phyloP scores from a whole-genome alignment of 2,888 invertebrate species.

The Acrocyrtus sp. region DNA sequence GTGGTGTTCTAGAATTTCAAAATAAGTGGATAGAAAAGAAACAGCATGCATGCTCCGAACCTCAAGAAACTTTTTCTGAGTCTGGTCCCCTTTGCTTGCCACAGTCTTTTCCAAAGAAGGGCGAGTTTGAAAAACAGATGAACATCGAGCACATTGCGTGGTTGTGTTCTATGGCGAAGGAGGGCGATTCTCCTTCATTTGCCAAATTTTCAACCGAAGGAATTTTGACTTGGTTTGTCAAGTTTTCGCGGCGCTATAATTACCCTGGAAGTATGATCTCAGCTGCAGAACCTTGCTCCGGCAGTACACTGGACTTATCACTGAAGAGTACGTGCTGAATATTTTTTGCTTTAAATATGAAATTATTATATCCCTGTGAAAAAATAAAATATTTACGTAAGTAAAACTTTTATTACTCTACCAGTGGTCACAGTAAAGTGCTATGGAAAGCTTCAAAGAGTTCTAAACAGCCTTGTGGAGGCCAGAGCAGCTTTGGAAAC shows the following conservation, averaged over 20 bases:
- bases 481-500: background rate
- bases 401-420: background rate
- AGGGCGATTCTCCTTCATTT: background rate
- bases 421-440: background rate
- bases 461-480: background rate
- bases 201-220: background rate
- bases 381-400: too few species aligned
- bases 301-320: background rate
- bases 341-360: background rate
- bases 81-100: background rate
- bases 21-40: background rate
- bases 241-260: background rate
- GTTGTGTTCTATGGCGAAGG: background rate
- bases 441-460: background rate
- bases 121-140: constrained; percentile 3
- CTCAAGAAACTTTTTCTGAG: background rate
- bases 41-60: background rate
- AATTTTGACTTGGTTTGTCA: constrained; percentile 18
- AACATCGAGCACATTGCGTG: constrained; percentile 24
- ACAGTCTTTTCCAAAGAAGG: background rate
- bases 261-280: background rate
- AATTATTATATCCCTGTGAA: too few species aligned
- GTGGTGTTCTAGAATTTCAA: background rate
- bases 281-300: background rate
- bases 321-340: constrained; percentile 9